Evolutionary conservation across 2,888 invertebrate genomes (phyloP), one percentile per base, ranked within the genome.

Genomic region (Punctoribates punctum): DNA sequence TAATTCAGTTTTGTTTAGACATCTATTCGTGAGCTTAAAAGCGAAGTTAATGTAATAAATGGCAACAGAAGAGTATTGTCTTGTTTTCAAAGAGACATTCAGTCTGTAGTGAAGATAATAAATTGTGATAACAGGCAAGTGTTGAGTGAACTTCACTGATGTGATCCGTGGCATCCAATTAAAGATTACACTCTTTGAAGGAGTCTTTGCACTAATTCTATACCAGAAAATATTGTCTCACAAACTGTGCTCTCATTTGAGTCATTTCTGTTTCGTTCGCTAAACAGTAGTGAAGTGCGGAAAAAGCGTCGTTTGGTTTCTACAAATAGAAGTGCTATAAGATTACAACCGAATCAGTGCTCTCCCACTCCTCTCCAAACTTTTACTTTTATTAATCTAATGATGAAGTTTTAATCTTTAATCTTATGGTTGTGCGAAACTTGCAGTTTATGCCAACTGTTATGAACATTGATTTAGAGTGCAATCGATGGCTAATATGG

Each of bases 81-180:
- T 67, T 42, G 38, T 67, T 29, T 67, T 67, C 67, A 67, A 34
- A 34, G 67, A 20, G 67, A 67, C 67, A 67, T 67, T 67, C 67
- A 42, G 1, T 67, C 65, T 29, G 4, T 34, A 38, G 38, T 42
- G 20, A 60, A 67, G 67, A 42, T 67, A 67, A 67, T 67, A 67
- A 67, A 67, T 67, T 29, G 67, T 38, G 67, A 67, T 67, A 67
- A 65, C 65, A 65, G 65, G 34, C 65, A 65, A 67, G 67, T 67
- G 67, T 67, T 67, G 67, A 67, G 67, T 67, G 67, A 67, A 38
- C 29, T 38, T 11, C 34, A 20, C 20, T 67, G 29, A 67, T 67
- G 29, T 42, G 38, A 67, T 67, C 67, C 67, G 9, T 27, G 8
- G 17, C 67, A 67, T 15, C 34, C 67, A 67, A 67, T 67, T 67